Conservation (phyloP, 2,888 invertebrate genomes). For the Yponomeuta evonymella region DNA sequence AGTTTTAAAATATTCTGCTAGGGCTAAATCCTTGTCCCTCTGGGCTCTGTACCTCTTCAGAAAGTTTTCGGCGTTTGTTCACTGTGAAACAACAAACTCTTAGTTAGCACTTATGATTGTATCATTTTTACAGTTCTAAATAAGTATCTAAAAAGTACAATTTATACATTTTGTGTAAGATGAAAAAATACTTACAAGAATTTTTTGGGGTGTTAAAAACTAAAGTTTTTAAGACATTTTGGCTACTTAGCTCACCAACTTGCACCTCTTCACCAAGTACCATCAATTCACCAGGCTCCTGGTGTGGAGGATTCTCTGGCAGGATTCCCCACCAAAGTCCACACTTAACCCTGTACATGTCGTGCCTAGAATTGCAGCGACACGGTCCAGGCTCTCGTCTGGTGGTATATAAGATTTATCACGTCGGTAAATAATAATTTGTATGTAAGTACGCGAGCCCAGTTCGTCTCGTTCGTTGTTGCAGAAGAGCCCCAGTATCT, state of each 20-base stretch:
- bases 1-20: constrained; percentile 2
- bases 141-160: background rate
- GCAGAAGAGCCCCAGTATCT: too few relatives aligned
- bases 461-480: too few relatives aligned
- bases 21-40: background rate
- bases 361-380: constrained; percentile 9
- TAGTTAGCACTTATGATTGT: background rate
- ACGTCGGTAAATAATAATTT: constrained; percentile 9
- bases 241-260: constrained; percentile 4
- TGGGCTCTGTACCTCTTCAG: constrained; percentile 1
- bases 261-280: constrained; percentile 10
- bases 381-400: constrained; percentile 10
- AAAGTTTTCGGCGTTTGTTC: background rate
- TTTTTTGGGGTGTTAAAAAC: constrained; percentile 8
- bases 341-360: constrained; percentile 12
- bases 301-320: background rate
- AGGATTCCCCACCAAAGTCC: constrained; percentile 6
- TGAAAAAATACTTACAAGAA: constrained; percentile 3
- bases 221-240: constrained; percentile 8
- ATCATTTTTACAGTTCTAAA: too few relatives aligned
- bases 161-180: background rate
- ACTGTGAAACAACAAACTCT: background rate
- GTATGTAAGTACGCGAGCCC: background rate
- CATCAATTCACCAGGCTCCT: background rate
- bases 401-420: constrained; percentile 12